Percentiles rank a stretch among this genome's conserved stretches.
Conservation (phyloP, 2,888 invertebrate species). For the Caenorhabditis zanzibari region DNA sequence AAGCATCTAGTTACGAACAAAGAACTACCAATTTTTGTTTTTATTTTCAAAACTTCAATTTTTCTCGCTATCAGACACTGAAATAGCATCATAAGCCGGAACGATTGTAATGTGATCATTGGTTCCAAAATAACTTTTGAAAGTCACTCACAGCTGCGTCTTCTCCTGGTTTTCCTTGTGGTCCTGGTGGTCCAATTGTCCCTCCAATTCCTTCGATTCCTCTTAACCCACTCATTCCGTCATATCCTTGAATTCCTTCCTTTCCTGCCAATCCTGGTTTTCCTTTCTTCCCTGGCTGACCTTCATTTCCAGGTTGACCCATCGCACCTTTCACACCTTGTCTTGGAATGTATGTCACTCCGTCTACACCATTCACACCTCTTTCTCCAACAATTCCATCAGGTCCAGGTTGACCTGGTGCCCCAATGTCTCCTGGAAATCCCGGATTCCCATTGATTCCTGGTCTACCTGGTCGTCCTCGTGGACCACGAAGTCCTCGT, state of each 20-base stretch:
- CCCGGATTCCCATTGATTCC: slow-evolving; percentile 66
- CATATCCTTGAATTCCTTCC: slow-evolving; percentile 52
- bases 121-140: neutral
- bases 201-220: slow-evolving; percentile 61
- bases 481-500: slow-evolving; percentile 64
- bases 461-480: slow-evolving; percentile 65
- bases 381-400: slow-evolving; percentile 67
- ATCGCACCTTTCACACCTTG: slow-evolving; percentile 67
- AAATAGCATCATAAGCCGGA: neutral
- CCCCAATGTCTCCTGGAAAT: slow-evolving; percentile 65
- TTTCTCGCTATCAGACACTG: neutral
- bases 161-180: slow-evolving; percentile 49
- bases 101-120: slow-evolving; percentile 6
- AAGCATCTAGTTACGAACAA: neutral
- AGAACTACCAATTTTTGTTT: neutral
- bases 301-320: slow-evolving; percentile 67
- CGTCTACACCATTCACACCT: slow-evolving; percentile 68
- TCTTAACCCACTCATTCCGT: slow-evolving; percentile 60
- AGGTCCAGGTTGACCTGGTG: slow-evolving; percentile 52
- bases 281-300: slow-evolving; percentile 67
- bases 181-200: slow-evolving; percentile 49
- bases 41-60: neutral
- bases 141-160: slow-evolving; percentile 61
- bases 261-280: slow-evolving; percentile 46
- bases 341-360: slow-evolving; percentile 62